Conservation (phyloP, 1,140 invertebrate genomes). For the Meloidogyne exigua region DNA sequence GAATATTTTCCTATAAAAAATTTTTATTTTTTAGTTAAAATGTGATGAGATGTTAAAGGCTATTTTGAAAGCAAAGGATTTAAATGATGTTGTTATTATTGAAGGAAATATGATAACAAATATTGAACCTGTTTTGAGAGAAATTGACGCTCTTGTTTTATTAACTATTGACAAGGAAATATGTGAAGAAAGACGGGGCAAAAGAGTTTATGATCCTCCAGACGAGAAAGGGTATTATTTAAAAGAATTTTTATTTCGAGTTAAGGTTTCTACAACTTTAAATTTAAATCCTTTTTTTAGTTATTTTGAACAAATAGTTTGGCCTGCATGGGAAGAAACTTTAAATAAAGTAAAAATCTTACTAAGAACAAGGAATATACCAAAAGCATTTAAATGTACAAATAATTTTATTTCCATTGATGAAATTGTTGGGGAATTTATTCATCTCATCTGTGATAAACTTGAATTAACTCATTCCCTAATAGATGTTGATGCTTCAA, state of each 20-base stretch:
- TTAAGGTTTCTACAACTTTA: no score
- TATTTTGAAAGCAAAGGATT: background rate
- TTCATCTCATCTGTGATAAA: conserved; percentile 23
- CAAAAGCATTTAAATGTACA: conserved; percentile 6
- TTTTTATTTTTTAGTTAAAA: conserved; percentile 11
- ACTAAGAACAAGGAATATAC: background rate
- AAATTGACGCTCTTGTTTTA: conserved; percentile 30
- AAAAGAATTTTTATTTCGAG: no score
- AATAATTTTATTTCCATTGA: background rate
- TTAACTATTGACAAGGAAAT: conserved; percentile 34
- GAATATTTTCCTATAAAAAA: background rate
- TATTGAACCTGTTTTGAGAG: background rate
- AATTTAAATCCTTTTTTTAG: no score
- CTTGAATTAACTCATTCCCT: conserved; percentile 7
- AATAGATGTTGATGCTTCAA: conserved; percentile 5
- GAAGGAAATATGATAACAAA: conserved; percentile 45
- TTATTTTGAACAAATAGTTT: conserved; percentile 45
- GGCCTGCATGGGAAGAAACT: conserved; percentile 38
- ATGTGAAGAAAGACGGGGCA: conserved; percentile 22
- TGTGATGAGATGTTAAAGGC: conserved; percentile 9
- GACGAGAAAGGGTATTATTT: conserved; percentile 27
- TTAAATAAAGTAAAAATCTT: conserved; percentile 5
- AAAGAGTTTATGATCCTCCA: conserved; percentile 38
- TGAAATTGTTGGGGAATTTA: conserved; percentile 13
- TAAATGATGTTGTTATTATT: conserved; percentile 23